These are phyloP conservation scores for Adela reaumurella DNA, from an alignment of 2,888 invertebrate species.

Conservation along the genomic window DNA sequence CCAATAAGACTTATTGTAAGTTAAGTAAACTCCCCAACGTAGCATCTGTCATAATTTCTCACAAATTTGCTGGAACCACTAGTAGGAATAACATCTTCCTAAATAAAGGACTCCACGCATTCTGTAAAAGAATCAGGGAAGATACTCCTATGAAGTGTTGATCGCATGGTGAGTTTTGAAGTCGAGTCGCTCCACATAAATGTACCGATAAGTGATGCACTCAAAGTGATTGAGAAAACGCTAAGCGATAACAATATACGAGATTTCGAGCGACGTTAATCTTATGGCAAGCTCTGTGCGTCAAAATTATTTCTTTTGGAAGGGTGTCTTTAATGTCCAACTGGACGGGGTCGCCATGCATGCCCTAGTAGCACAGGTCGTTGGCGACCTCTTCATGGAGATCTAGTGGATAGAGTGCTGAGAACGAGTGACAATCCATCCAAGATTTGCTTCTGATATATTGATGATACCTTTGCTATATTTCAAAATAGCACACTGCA, in stretches of 20 bases:
- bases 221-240: background rate
- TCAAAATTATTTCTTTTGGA: background rate
- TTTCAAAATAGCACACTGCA: background rate
- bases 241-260: background rate
- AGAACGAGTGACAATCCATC: background rate
- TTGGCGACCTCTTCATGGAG: background rate
- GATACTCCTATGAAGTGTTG: too few relatives aligned
- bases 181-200: background rate
- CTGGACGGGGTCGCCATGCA: background rate
- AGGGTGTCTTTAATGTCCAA: background rate
- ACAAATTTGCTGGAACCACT: too few relatives aligned
- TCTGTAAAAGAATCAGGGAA: too few relatives aligned
- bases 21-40: too few relatives aligned
- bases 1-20: too few relatives aligned
- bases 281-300: background rate
- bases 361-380: background rate
- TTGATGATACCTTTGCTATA: background rate
- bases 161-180: background rate
- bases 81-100: too few relatives aligned
- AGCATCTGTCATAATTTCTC: too few relatives aligned
- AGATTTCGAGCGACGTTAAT: background rate
- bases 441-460: background rate
- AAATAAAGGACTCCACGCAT: too few relatives aligned
- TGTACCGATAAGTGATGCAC: background rate
- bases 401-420: background rate